Conservation (phyloP, 2,113 vertebrate genomes). For the Prionailurus bengalensis region DNA sequence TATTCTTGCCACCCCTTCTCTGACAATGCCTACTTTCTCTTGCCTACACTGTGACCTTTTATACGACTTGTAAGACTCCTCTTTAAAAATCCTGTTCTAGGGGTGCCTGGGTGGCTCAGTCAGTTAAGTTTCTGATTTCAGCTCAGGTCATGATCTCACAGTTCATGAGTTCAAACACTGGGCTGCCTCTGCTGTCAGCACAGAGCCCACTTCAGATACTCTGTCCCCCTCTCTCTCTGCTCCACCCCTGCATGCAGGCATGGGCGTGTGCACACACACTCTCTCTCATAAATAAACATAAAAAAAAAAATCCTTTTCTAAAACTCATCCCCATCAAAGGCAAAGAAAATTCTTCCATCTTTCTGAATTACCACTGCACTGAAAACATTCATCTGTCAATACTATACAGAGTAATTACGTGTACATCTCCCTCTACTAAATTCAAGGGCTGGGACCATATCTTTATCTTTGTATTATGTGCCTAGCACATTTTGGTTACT, state of each 20-base stretch:
- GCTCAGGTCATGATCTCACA: too few relatives aligned
- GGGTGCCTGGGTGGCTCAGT: too few relatives aligned
- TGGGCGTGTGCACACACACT: too few relatives aligned
- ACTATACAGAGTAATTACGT: background rate
- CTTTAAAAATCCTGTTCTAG: constrained; percentile 24
- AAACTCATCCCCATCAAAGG: background rate
- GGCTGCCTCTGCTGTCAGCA: too few relatives aligned
- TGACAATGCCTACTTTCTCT: background rate
- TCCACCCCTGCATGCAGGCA: too few relatives aligned
- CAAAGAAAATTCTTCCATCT: background rate
- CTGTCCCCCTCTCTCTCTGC: too few relatives aligned
- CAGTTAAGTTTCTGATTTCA: too few relatives aligned
- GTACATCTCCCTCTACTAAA: background rate
- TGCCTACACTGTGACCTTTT: background rate
- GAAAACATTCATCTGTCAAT: background rate
- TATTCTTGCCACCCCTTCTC: background rate
- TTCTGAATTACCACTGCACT: background rate
- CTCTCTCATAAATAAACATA: too few relatives aligned
- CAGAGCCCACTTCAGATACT: too few relatives aligned
- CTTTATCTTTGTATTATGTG: background rate
- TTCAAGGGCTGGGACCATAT: background rate
- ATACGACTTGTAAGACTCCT: constrained; percentile 33
- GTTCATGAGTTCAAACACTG: too few relatives aligned
- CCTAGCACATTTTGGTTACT: background rate
- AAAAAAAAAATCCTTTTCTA: constrained; percentile 36